Conservation (phyloP, 2,113 vertebrate genomes). For the Panthera tigris region DNA sequence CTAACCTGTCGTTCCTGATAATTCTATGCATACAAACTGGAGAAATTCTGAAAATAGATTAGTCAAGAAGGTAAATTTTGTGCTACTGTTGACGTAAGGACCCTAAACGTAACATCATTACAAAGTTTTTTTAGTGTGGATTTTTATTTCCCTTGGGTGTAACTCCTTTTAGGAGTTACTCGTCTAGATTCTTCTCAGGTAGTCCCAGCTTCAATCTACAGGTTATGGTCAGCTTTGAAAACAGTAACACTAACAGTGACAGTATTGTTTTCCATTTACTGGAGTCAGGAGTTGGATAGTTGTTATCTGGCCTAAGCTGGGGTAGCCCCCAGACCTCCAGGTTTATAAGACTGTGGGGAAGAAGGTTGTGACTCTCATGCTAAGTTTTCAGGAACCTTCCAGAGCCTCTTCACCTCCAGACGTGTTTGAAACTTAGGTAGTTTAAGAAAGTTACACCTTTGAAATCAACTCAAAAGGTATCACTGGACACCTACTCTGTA, state of each 20-base stretch:
- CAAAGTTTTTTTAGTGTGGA: not conserved
- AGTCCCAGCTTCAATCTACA: not conserved
- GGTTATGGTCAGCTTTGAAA: not conserved
- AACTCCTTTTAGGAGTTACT: not conserved
- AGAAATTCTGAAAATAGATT: not conserved
- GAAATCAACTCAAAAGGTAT: not conserved
- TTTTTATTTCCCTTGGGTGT: slow-evolving; percentile 3
- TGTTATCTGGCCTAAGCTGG: not conserved
- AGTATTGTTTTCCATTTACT: not conserved
- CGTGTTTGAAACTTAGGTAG: not conserved
- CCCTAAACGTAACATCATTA: not conserved
- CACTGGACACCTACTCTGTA: not conserved
- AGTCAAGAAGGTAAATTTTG: not conserved
- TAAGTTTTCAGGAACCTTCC: accelerated
- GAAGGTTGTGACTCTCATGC: not conserved
- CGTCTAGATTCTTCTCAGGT: not conserved
- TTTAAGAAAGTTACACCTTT: not conserved
- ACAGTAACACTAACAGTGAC: not conserved
- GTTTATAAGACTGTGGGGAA: not conserved
- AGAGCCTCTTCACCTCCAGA: not conserved
- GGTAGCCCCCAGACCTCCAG: not conserved
- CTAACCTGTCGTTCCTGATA: not conserved
- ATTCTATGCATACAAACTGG: not conserved
- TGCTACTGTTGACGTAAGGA: not conserved
- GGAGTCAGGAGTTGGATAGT: not conserved